These are phyloP conservation scores for Nephrotoma flavescens DNA, from an alignment of 2,888 invertebrate species.

Conservation along the genomic window DNA sequence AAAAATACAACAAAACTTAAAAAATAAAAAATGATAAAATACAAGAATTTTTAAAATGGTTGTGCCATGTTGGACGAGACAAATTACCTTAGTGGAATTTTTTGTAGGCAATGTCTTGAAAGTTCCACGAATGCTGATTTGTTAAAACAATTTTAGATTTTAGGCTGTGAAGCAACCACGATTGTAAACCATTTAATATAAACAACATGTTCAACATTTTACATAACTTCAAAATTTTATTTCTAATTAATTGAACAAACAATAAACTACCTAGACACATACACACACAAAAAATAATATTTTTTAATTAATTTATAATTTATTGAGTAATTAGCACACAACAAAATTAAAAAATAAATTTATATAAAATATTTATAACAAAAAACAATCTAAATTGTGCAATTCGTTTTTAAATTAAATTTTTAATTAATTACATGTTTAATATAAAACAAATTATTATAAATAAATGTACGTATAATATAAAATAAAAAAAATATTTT, in stretches of 20 bases:
- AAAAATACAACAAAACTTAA: not conserved
- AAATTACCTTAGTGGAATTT: not conserved
- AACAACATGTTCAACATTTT: not conserved
- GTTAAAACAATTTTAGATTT: not conserved
- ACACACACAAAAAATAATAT: not conserved
- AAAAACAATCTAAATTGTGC: not conserved
- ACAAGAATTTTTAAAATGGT: not conserved
- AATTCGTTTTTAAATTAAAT: not conserved
- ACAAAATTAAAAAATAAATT: not conserved
- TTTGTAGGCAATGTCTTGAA: not conserved
- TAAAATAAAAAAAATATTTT: not conserved
- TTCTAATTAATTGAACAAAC: not conserved
- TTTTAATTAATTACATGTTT: too few species aligned
- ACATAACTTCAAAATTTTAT: not conserved
- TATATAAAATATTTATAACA: not conserved
- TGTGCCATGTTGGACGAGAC: not conserved
- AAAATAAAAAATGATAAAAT: not conserved
- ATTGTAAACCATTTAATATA: not conserved
- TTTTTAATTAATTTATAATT: not conserved
- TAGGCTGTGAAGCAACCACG: not conserved
- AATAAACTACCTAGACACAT: not conserved
- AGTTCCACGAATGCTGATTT: not conserved
- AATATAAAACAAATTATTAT: too few species aligned
- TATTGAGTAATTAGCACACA: not conserved
- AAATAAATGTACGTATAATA: not conserved